phyloP scores from a whole-genome alignment of 2,113 vertebrate species.

The Sylvilagus bachmani region DNA sequence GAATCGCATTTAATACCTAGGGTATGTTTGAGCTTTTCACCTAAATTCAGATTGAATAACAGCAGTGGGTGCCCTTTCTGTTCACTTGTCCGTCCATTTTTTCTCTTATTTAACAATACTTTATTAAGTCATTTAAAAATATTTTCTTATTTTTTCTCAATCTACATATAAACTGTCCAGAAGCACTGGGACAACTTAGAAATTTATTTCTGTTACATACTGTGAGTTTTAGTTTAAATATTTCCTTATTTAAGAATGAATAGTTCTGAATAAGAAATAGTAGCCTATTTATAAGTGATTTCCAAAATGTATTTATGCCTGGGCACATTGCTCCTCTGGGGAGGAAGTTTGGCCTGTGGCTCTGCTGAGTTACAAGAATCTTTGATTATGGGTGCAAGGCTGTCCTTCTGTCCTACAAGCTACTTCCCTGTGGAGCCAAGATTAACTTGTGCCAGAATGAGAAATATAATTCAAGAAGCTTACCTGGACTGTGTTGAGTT shows the following conservation, averaged over 20 bases:
- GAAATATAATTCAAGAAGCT: constrained; percentile 52
- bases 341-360: constrained; percentile 63
- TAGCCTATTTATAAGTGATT: constrained; percentile 55
- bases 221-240: constrained; percentile 9
- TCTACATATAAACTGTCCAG: background rate
- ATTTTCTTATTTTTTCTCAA: constrained; percentile 8
- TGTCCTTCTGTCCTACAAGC: constrained; percentile 41
- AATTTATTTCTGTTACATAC: background rate
- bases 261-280: constrained; percentile 54
- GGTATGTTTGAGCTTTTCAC: background rate
- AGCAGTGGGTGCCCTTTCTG: background rate
- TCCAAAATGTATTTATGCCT: constrained; percentile 39
- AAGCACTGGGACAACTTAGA: background rate
- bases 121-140: background rate
- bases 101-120: background rate
- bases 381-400: constrained; percentile 59
- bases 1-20: background rate
- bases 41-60: background rate
- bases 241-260: constrained; percentile 71
- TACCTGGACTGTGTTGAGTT: constrained; percentile 6
- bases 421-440: background rate
- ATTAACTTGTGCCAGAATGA: constrained; percentile 50
- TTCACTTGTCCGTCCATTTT: background rate
- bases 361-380: constrained; percentile 69
- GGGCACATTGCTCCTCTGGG: constrained; percentile 35